A percentile compares a stretch with the other conserved stretches of the same genome.
Evolutionary conservation across 2,797 vertebrate genomes (phyloP).

Genomic region (Micrastur ruficollis): DNA sequence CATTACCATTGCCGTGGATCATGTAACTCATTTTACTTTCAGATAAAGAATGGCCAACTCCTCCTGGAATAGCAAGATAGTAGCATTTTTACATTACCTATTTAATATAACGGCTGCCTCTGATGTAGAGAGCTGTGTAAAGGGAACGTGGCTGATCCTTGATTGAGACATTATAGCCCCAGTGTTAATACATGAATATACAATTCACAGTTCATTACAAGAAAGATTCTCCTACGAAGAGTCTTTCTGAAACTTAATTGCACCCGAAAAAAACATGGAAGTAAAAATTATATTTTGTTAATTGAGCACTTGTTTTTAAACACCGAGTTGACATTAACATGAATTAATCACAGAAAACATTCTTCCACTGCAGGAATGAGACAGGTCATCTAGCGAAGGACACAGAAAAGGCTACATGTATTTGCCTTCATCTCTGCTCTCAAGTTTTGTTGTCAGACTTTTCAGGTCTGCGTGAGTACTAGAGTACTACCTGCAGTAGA

Average conservation of each 20-base stretch:
- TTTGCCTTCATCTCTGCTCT: not conserved
- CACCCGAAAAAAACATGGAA: not conserved
- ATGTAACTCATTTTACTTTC: conserved; percentile 40
- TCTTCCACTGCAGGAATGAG: not conserved
- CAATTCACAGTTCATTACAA: not conserved
- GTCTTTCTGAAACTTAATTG: not conserved
- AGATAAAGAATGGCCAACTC: not conserved
- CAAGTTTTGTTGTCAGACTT: not conserved
- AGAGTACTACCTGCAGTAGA: not conserved
- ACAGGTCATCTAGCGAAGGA: not conserved
- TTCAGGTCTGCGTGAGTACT: not conserved
- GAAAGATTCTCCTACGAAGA: not conserved
- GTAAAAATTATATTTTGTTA: not conserved
- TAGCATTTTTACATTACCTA: not conserved
- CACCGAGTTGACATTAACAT: not conserved
- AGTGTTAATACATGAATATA: not conserved
- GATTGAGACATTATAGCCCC: not conserved
- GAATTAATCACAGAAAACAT: not conserved
- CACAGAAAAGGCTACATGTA: not conserved
- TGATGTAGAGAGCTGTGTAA: not conserved
- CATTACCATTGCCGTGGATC: not conserved
- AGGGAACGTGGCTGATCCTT: not conserved
- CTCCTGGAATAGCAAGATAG: not conserved
- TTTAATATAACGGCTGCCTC: not conserved
- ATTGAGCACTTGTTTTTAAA: not conserved